Evolutionary conservation across 1,140 invertebrate genomes (phyloP).

Genomic region (Helicoverpa armigera): DNA sequence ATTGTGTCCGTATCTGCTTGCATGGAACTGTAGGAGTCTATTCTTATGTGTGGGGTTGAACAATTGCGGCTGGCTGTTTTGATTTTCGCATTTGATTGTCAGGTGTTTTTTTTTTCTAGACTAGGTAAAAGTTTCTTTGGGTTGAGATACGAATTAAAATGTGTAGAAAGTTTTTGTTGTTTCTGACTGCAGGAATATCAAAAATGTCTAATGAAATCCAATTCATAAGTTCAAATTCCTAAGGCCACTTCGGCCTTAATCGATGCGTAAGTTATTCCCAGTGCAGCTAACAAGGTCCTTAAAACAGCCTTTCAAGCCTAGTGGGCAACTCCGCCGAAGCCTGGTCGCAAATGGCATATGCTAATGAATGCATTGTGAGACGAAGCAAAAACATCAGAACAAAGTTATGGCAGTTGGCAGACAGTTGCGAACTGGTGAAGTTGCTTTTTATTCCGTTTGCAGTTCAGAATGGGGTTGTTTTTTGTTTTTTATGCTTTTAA

Average conservation of each 20-base stretch:
- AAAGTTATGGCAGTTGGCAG: constrained; percentile 42
- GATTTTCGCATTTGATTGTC: constrained; percentile 40
- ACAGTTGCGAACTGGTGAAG: constrained; percentile 31
- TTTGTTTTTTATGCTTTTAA: constrained; percentile 18
- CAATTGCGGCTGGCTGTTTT: constrained; percentile 39
- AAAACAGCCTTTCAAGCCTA: not conserved
- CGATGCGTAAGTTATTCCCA: not conserved
- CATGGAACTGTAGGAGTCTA: constrained; percentile 53
- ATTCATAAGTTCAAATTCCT: not conserved
- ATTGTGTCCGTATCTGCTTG: constrained; percentile 56
- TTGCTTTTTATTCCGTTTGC: constrained; percentile 26
- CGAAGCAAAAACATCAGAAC: constrained; percentile 27
- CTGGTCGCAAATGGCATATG: constrained; percentile 26
- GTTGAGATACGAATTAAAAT: not conserved
- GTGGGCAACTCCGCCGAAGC: not conserved
- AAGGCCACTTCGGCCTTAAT: not conserved
- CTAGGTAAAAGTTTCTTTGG: not conserved
- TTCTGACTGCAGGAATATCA: too few species aligned
- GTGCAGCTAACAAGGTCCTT: not conserved
- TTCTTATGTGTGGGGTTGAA: constrained; percentile 43
- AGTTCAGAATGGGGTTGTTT: constrained; percentile 13
- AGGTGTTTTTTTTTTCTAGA: constrained; percentile 13
- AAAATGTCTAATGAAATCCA: not conserved
- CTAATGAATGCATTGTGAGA: constrained; percentile 41
- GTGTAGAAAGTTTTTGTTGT: not conserved